These are phyloP conservation scores for Pycnomerus fuliginosus DNA, from an alignment of 2,888 invertebrate genomes.

Conservation along the genomic window DNA sequence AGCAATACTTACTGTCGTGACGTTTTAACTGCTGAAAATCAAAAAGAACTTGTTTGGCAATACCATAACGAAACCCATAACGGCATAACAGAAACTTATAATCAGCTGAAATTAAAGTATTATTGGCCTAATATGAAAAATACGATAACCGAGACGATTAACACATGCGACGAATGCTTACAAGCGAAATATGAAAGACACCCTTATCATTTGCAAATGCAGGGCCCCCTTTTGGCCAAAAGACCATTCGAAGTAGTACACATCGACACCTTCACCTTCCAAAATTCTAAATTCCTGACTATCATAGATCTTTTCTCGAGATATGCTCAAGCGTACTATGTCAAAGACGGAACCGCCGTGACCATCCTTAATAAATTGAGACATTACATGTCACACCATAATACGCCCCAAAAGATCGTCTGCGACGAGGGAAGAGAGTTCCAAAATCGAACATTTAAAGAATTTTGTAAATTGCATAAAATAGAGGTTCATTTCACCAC, in stretches of 20 bases:
- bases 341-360: too few relatives aligned
- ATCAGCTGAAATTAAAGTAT: constrained; percentile 4
- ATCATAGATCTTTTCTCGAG: neutral
- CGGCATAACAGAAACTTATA: constrained; percentile 1
- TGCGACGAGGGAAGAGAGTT: constrained; percentile 9
- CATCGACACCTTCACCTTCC: constrained; percentile 5
- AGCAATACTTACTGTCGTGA: constrained; percentile 9
- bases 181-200: constrained; percentile 26
- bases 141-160: constrained; percentile 21
- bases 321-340: constrained; percentile 20
- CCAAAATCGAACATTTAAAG: constrained; percentile 5
- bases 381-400: constrained; percentile 8
- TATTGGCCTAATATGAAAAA: constrained; percentile 17
- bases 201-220: constrained; percentile 18
- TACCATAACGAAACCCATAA: neutral
- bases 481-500: constrained; percentile 4
- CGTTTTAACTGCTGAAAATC: constrained; percentile 3
- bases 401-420: constrained; percentile 8
- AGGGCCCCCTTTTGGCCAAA: constrained; percentile 19
- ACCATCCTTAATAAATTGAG: constrained; percentile 9
- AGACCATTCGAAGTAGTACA: constrained; percentile 6
- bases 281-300: constrained; percentile 14
- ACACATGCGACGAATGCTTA: constrained; percentile 23
- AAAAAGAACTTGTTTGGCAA: constrained; percentile 7
- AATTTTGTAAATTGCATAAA: constrained; percentile 8